A percentile compares a stretch with the other conserved stretches of the same genome.
phyloP scores from a whole-genome alignment of 2,888 invertebrate genomes.

The Chrysolina oricalcia region DNA sequence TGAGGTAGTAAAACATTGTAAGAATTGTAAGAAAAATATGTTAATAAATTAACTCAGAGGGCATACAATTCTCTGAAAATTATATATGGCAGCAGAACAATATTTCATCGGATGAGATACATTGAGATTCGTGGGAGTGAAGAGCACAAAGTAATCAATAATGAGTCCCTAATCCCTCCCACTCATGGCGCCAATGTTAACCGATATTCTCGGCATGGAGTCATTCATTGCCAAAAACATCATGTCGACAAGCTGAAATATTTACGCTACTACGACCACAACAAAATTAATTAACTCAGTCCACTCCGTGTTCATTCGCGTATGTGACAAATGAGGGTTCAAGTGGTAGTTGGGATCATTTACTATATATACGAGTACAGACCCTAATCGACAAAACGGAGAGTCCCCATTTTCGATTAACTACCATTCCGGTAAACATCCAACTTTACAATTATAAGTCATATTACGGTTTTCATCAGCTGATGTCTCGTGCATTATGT shows the following conservation, averaged over 20 bases:
- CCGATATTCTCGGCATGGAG: not conserved
- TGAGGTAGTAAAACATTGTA: no score
- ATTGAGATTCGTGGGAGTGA: not conserved
- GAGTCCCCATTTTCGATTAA: not conserved
- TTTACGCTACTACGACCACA: conserved; percentile 14
- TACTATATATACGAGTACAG: not conserved
- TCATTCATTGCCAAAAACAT: conserved; percentile 19
- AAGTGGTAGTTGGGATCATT: conserved; percentile 17
- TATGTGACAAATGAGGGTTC: conserved; percentile 25
- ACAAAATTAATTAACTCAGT: conserved; percentile 59
- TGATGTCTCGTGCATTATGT: no score
- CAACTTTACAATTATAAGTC: no score
- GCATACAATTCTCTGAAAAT: no score
- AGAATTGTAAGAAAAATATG: no score
- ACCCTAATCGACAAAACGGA: not conserved
- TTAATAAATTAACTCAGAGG: no score
- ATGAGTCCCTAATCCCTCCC: not conserved
- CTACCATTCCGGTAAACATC: no score
- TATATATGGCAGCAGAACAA: not conserved
- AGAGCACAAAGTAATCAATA: conserved; percentile 2
- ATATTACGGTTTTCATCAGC: no score
- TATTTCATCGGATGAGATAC: not conserved
- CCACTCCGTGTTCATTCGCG: conserved; percentile 13
- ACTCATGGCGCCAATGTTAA: conserved; percentile 2
- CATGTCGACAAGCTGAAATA: conserved; percentile 18